These are phyloP conservation scores for Gobionotothen gibberifrons DNA, from an alignment of 2,797 vertebrate species.

Conservation along the genomic window DNA sequence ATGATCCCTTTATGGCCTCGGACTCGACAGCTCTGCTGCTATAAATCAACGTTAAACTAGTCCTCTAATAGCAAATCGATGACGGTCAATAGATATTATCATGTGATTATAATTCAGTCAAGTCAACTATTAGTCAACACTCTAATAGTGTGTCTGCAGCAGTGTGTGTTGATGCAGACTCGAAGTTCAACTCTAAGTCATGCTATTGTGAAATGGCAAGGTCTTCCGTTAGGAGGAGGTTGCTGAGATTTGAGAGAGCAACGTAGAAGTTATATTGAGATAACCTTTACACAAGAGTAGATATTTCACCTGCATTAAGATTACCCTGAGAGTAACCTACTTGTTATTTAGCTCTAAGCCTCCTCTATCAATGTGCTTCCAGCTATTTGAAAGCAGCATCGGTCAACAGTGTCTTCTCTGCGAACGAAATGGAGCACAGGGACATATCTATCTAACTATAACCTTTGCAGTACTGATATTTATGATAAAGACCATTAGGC, in stretches of 20 bases:
- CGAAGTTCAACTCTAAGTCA: constrained; percentile 44
- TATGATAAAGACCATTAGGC: constrained; percentile 80
- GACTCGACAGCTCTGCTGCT: constrained; percentile 66
- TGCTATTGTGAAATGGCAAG: constrained; percentile 53
- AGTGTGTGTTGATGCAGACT: constrained; percentile 35
- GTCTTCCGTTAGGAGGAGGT: constrained; percentile 73
- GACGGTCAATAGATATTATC: constrained; percentile 78
- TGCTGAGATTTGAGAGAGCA: constrained; percentile 73
- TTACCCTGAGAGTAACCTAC: constrained; percentile 73
- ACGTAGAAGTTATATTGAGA: constrained; percentile 82
- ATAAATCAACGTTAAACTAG: constrained; percentile 80
- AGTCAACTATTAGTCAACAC: constrained; percentile 70
- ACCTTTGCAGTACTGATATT: constrained; percentile 81
- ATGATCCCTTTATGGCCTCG: constrained; percentile 80
- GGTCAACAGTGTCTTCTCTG: constrained; percentile 70
- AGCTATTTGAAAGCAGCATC: constrained; percentile 70
- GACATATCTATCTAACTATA: constrained; percentile 83
- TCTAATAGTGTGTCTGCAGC: constrained; percentile 37
- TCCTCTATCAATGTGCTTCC: constrained; percentile 78
- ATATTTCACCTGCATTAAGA: constrained; percentile 84
- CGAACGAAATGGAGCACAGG: constrained; percentile 81
- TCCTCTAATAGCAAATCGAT: constrained; percentile 79
- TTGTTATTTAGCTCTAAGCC: constrained; percentile 78
- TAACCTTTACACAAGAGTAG: constrained; percentile 85
- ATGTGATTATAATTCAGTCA: constrained; percentile 77